These are phyloP conservation scores for Myxocyprinus asiaticus DNA, from an alignment of 2,113 vertebrate genomes.

Conservation along the genomic window DNA sequence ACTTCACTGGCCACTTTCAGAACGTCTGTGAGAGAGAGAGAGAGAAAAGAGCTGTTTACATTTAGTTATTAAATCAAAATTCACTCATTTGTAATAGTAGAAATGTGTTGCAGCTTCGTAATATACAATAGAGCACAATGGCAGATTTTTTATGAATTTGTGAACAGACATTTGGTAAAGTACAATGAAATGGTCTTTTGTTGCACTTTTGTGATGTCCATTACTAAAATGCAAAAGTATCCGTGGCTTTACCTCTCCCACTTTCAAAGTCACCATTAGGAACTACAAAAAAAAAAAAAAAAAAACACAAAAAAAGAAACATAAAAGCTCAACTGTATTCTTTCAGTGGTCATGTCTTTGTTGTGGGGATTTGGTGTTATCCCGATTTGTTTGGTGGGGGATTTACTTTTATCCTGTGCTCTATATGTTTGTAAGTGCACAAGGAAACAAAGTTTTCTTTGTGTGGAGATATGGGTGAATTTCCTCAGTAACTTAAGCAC, in stretches of 20 bases:
- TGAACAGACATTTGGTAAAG: neutral
- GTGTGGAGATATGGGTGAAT: constrained; percentile 3
- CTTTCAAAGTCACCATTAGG: neutral
- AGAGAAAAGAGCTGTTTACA: neutral
- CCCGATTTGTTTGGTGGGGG: constrained; percentile 28
- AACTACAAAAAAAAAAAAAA: neutral
- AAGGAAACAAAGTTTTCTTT: constrained; percentile 26
- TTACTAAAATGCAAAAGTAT: neutral
- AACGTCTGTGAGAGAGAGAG: constrained; percentile 73
- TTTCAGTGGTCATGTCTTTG: constrained; percentile 10
- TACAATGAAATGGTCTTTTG: neutral
- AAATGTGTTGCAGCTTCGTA: neutral
- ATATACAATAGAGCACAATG: too few species aligned
- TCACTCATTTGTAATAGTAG: neutral
- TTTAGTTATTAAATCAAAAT: neutral
- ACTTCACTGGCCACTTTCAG: constrained; percentile 81
- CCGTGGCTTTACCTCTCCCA: neutral
- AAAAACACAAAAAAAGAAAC: too few species aligned
- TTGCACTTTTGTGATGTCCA: too few species aligned
- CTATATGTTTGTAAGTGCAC: neutral
- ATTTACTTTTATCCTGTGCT: constrained; percentile 29
- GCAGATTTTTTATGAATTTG: neutral
- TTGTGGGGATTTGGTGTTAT: constrained; percentile 18
- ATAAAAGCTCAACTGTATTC: constrained; percentile 16
- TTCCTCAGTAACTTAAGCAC: constrained; percentile 15